These are phyloP conservation scores for Melanogrammus aeglefinus DNA, from an alignment of 2,797 vertebrate genomes.

Conservation along the genomic window DNA sequence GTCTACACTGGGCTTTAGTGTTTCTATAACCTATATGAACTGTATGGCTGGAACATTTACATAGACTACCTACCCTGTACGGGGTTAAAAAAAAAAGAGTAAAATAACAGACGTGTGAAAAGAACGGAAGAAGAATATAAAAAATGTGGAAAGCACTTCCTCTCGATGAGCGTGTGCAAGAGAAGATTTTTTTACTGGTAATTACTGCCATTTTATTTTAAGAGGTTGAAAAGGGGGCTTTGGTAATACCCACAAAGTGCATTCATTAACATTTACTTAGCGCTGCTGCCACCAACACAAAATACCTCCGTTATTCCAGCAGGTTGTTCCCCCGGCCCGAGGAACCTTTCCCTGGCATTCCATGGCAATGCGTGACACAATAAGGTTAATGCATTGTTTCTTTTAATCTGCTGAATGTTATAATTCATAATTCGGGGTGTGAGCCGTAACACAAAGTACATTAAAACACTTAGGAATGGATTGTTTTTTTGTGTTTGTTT, in stretches of 20 bases:
- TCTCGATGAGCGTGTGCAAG: constrained; percentile 23
- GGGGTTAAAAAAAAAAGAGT: not conserved
- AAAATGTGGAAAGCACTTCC: constrained; percentile 24
- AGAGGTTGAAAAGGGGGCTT: constrained; percentile 36
- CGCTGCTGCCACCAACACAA: constrained; percentile 8
- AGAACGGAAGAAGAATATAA: constrained; percentile 23
- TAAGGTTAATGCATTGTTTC: constrained; percentile 3
- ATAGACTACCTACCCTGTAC: not conserved
- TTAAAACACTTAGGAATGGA: not conserved
- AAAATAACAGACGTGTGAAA: constrained; percentile 6
- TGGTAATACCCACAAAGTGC: constrained; percentile 55
- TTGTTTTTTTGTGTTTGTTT: not conserved
- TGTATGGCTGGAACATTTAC: not conserved
- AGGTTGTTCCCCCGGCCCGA: not conserved
- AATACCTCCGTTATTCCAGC: not conserved
- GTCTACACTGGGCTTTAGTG: not conserved
- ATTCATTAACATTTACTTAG: constrained; percentile 66
- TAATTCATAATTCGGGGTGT: not conserved
- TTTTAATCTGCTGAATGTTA: not conserved
- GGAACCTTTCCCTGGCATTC: not conserved
- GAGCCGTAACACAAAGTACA: not conserved
- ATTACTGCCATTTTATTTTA: constrained; percentile 65
- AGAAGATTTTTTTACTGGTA: constrained; percentile 44
- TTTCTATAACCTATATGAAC: not conserved
- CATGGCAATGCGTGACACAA: not conserved